These are phyloP conservation scores for Zaprionus camerounensis DNA, from an alignment of 1,140 invertebrate genomes.

Conservation along the genomic window DNA sequence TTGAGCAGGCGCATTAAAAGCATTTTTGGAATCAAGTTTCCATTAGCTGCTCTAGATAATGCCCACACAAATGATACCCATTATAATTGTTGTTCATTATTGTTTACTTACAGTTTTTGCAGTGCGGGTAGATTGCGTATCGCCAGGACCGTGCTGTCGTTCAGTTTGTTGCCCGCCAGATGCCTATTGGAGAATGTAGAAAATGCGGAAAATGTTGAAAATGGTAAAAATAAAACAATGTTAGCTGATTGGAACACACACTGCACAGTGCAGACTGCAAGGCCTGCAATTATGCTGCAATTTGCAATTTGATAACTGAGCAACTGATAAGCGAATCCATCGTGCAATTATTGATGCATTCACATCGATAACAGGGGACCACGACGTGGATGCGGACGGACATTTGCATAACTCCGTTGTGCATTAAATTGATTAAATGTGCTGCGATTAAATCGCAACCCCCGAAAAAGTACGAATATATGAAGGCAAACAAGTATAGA, in stretches of 20 bases:
- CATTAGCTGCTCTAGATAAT: slow-evolving; percentile 33
- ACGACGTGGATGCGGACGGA: neutral
- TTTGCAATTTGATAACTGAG: slow-evolving; percentile 45
- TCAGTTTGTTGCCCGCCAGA: slow-evolving; percentile 86
- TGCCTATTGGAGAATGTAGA: slow-evolving; percentile 68
- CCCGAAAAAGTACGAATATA: slow-evolving; percentile 29
- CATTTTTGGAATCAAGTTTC: slow-evolving; percentile 7
- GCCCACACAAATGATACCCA: slow-evolving; percentile 16
- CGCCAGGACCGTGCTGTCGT: slow-evolving; percentile 85
- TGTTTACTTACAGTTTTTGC: slow-evolving; percentile 75
- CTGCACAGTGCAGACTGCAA: neutral
- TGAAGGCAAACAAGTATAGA: slow-evolving; percentile 3
- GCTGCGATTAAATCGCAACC: slow-evolving; percentile 72
- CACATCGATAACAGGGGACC: slow-evolving; percentile 45
- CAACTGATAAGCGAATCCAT: slow-evolving; percentile 47
- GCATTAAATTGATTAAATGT: slow-evolving; percentile 79
- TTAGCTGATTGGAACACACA: slow-evolving; percentile 38
- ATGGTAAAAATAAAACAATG: slow-evolving; percentile 30
- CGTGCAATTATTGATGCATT: slow-evolving; percentile 67
- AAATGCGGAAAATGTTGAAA: slow-evolving; percentile 17
- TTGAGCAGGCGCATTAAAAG: neutral
- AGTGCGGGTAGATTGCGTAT: slow-evolving; percentile 85
- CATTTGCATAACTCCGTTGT: slow-evolving; percentile 65
- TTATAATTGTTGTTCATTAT: slow-evolving; percentile 8
- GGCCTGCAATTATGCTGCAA: slow-evolving; percentile 48